Evolutionary conservation across 1,140 invertebrate genomes (phyloP), one percentile per base, ranked within the genome.

Genomic region (Drosophila subobscura): DNA sequence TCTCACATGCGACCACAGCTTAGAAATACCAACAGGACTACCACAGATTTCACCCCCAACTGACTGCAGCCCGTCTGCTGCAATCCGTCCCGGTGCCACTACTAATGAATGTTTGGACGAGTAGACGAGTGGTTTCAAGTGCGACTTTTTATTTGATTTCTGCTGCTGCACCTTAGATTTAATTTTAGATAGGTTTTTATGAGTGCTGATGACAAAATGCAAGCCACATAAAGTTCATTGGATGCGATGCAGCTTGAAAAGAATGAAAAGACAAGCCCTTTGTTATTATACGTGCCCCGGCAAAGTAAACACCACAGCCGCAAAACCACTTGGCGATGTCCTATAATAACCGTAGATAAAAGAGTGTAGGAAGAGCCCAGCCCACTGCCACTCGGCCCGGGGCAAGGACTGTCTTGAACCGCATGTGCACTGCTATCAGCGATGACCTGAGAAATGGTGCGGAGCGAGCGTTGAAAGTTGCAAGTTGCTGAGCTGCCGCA

Each of bases 141-240:
- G 60, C 77, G 53, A 58, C 55, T 66, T 79, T 53, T 51, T 71
- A 53, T 77, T 68, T 68, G 46, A 68, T 68, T 68, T 56, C 49
- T 60, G 41, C 41, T 33, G 8, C 65, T 67, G 46, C 80, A 84
- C 67, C 68, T 86, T 60, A 80, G 80, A 85, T 85, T 85, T 64
- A 85, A 85, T 85, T 85, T 85, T 67, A 85, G 80, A 85, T 85
- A 85, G 37, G 52, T 54, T 59, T 75, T 64, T 77, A 60, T 57
- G 79, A 78, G 77, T 65, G 80, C 63, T 86, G 80, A 61, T 86
- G 77, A 86, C 61, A 86, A 73, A 77, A 72, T 72, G 81, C 76
- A 80, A 64, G 64, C 61, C 72, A 85, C 80, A 85, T 72, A 85
- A 75, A 76, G 77, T 57, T 61, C 37, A 45, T 49, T 53, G 54